A percentile compares a stretch with the other conserved stretches of the same genome.
Conservation (phyloP, 2,113 vertebrate genomes). For the Ceratotherium simum region DNA sequence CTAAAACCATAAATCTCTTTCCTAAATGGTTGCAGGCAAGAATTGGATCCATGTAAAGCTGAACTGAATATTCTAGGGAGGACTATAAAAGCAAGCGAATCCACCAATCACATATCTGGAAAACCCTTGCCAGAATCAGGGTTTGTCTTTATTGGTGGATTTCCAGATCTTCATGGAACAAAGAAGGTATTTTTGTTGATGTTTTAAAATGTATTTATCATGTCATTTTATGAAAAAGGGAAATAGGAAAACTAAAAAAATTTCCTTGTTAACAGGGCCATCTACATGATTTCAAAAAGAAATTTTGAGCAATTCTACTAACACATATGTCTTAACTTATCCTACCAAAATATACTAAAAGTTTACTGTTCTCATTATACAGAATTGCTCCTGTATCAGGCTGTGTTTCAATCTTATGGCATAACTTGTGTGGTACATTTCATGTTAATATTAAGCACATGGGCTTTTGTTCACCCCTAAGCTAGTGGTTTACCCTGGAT, state of each 20-base stretch:
- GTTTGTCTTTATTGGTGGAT: slow-evolving; percentile 88
- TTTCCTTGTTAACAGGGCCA: not conserved
- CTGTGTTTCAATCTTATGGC: not conserved
- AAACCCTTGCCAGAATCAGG: slow-evolving; percentile 80
- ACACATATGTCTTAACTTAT: not conserved
- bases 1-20: slow-evolving; percentile 66
- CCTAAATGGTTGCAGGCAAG: slow-evolving; percentile 87
- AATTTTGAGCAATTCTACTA: not conserved
- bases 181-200: slow-evolving; percentile 84
- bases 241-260: not conserved
- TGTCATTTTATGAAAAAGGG: not conserved
- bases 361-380: not conserved
- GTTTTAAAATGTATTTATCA: not conserved
- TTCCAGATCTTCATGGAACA: slow-evolving; percentile 83
- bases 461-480: not conserved
- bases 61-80: slow-evolving; percentile 86
- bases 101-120: slow-evolving; percentile 79
- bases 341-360: not conserved
- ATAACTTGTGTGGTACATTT: not conserved
- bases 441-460: not conserved
- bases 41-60: slow-evolving; percentile 88
- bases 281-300: not conserved
- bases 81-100: slow-evolving; percentile 74
- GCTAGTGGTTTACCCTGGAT: not conserved
- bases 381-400: not conserved